phyloP scores from a whole-genome alignment of 2,797 vertebrate species.

The Cheirogaleus major region DNA sequence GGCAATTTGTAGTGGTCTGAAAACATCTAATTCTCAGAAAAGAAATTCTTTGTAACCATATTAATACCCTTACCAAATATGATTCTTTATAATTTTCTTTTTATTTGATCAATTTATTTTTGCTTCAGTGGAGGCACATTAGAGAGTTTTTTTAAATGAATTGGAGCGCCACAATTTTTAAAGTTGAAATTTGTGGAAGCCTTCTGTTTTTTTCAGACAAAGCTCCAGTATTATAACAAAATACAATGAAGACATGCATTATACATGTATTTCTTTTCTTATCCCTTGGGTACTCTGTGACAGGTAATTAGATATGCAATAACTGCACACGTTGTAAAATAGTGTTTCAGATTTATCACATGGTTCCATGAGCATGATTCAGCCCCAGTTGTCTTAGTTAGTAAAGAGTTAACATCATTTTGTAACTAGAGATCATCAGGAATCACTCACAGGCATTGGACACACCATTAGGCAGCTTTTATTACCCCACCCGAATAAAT shows the following conservation, averaged over 20 bases:
- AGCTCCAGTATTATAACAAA: background rate
- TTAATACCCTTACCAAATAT: slow-evolving; percentile 61
- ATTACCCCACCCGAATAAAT: background rate
- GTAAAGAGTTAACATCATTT: background rate
- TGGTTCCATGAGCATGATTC: background rate
- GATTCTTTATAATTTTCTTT: background rate
- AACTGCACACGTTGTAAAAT: background rate
- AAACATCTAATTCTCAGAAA: slow-evolving; percentile 85
- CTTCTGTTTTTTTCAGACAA: background rate
- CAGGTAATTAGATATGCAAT: background rate
- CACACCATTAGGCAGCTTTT: background rate
- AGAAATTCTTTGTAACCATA: slow-evolving; percentile 82
- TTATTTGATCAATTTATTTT: slow-evolving; percentile 42
- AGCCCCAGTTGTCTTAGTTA: background rate
- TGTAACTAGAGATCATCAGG: background rate
- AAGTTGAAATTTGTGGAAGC: background rate
- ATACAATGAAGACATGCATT: background rate
- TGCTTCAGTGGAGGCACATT: background rate
- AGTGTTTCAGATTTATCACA: background rate
- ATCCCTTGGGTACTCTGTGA: background rate
- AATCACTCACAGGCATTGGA: background rate
- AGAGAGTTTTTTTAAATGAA: slow-evolving; percentile 12
- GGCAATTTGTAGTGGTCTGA: slow-evolving; percentile 81
- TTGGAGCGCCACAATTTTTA: background rate
- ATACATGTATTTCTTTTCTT: background rate